Evolutionary conservation across 1,140 invertebrate genomes (phyloP), one percentile per base, ranked within the genome.

Genomic region (Microplitis demolitor): DNA sequence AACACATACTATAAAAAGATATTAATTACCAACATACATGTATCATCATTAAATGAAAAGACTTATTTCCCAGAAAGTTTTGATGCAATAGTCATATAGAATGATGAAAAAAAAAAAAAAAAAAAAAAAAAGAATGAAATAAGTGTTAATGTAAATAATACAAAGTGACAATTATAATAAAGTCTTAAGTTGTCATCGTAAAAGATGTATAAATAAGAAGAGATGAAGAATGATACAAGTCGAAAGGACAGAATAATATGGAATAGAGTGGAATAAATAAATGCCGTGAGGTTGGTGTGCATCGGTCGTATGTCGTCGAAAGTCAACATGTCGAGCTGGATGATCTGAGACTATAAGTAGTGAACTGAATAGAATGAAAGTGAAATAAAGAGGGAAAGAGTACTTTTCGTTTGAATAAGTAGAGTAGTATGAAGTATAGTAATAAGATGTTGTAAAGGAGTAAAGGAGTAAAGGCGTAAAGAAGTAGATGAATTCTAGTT

Each of bases 241-340:
- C 13, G 16, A 61, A 37, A 61, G 13, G 62, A 64, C 62, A 64
- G 62, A 8, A 45, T 64, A 64, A 64, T 39, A 64, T 39, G 37
- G 37, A 39, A n/a, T 33, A 37, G n/a, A 45, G 11, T 45, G 4
- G 39, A 45, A 45, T 45, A 45, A 45, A 64, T 45, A 64, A 45
- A 64, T n/a, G 31, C 2, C 6, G 14, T 61, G 58, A 61, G 14
- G 31, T 61, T 56, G 5, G 8, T 24, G n/a, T 56, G 16, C n/a
- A 3, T 45, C 24, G 39, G 39, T 45, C 6, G 39, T 45, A 45
- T 45, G 39, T 45, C 39, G 6, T 45, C 39, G 2, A 45, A 45
- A 45, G 39, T 11, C 39, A 45, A 45, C 39, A 45, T 45, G 39
- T 45, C 39, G 2, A 2, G 39, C 5, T 3, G 24, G 39, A 45